Conservation (phyloP, 2,888 invertebrate species). For the Tolmerus cingulatus region DNA sequence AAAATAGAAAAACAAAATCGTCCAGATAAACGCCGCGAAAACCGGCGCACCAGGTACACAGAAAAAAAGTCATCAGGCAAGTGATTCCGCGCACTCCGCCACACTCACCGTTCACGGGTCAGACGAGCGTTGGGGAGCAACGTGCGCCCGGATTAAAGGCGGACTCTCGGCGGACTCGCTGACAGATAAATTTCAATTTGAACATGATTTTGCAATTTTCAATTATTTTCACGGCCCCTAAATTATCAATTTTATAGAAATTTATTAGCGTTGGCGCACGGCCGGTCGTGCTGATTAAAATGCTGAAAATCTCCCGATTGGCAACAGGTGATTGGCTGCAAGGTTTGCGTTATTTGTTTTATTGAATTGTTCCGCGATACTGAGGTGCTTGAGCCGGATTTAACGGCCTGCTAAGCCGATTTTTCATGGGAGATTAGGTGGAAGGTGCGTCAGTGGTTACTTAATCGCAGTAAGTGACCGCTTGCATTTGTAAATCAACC, state of each 20-base stretch:
- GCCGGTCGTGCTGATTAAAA: conserved; percentile 12
- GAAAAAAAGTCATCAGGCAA: background rate
- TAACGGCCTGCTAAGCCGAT: background rate
- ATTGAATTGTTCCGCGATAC: conserved; percentile 14
- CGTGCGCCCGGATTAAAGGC: conserved; percentile 21
- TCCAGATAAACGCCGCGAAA: background rate
- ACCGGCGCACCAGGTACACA: background rate
- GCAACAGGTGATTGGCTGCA: conserved; percentile 8
- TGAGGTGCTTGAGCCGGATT: background rate
- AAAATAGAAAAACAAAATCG: conserved; percentile 17
- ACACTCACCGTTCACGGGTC: no score
- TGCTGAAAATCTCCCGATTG: background rate
- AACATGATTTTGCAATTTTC: conserved; percentile 44
- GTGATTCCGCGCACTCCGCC: background rate
- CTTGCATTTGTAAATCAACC: background rate
- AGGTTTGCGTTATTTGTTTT: background rate
- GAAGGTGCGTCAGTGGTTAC: background rate
- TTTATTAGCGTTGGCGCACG: conserved; percentile 14
- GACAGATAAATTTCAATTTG: conserved; percentile 43
- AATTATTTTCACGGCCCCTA: conserved; percentile 38
- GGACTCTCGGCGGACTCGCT: conserved; percentile 1
- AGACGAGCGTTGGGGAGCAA: background rate
- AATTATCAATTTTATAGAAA: conserved; percentile 42
- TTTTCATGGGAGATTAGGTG: background rate
- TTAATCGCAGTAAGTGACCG: background rate